Evolutionary conservation across 2,113 vertebrate species (phyloP).

Genomic region (Hippolais icterina): DNA sequence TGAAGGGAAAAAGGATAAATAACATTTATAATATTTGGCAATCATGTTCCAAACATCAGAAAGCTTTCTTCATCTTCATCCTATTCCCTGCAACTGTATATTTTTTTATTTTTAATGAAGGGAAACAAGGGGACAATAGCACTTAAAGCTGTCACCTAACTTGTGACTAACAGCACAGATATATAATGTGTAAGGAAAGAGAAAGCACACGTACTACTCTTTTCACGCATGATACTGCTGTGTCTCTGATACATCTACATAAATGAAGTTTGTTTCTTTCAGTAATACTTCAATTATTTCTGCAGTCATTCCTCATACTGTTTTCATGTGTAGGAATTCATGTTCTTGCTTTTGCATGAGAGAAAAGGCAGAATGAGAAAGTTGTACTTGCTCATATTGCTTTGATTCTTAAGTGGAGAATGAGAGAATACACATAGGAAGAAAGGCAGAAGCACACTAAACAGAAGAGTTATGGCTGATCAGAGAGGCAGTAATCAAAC

Average conservation of each 20-base stretch:
- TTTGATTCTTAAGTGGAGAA: neutral
- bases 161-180: neutral
- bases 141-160: neutral
- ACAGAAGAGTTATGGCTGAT: neutral
- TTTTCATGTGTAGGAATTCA: neutral
- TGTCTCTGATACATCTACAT: neutral
- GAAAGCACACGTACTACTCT: neutral
- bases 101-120: neutral
- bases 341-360: neutral
- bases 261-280: neutral
- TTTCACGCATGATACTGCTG: neutral
- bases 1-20: neutral
- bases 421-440: neutral
- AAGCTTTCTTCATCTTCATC: neutral
- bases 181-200: neutral
- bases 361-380: neutral
- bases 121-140: neutral
- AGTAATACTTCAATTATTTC: neutral
- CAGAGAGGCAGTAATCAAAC: neutral
- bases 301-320: neutral
- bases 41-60: neutral
- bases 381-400: neutral
- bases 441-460: neutral
- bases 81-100: neutral
- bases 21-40: neutral